Base-by-base conservation (phyloP, 1,140 invertebrate species). In the Agrypnia vestita region DNA sequence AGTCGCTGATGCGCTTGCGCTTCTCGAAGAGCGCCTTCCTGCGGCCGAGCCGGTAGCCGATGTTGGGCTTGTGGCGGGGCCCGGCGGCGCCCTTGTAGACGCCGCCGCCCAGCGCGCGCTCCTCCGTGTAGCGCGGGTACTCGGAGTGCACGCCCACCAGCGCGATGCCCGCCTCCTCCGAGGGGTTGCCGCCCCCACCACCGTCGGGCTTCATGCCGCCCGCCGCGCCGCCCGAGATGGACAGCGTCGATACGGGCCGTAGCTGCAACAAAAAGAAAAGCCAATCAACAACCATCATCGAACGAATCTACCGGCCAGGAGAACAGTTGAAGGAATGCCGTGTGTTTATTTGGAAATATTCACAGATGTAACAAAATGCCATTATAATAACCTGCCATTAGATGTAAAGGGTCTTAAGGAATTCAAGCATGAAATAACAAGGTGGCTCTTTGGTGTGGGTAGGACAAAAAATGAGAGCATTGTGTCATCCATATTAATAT, bases 1-100 rank as follows among this genome's bases (percentile, higher is more conserved):
- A 99, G 90, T 99, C 98, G 88, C 97, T 98, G 88, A 99, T 98
- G 85, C 97, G 92, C 91, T 98, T 98, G 84, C 98, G 91, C 89
- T 98, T 98, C 92, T 99, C 98, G 90, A 99, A 99, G 84, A 99
- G 92, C 61, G 96, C 96, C 93, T 99, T 99, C 90, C 97, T 92
- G 85, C 97, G 93, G 82, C 98, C 97, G 86, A 99, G 94, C 83
- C 97, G 93, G 91, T 98, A 99, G 86, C 97, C 97, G 85, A 98
- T 97, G 91, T 98, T 98, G 72, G 97, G 97, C 91, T 98, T 98
- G 89, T 96, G 95, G 89, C 96, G 96, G 83, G 94, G 93, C 79
- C 92, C 90, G 82, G 90, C 90, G 84, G 91, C 92, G 85, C 92
- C 92, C 85, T 94, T 94, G 86, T 92, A 92, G 71, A 91, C 91